These are phyloP conservation scores for Sycobia sp. DNA, from an alignment of 1,140 invertebrate genomes.

Conservation along the genomic window DNA sequence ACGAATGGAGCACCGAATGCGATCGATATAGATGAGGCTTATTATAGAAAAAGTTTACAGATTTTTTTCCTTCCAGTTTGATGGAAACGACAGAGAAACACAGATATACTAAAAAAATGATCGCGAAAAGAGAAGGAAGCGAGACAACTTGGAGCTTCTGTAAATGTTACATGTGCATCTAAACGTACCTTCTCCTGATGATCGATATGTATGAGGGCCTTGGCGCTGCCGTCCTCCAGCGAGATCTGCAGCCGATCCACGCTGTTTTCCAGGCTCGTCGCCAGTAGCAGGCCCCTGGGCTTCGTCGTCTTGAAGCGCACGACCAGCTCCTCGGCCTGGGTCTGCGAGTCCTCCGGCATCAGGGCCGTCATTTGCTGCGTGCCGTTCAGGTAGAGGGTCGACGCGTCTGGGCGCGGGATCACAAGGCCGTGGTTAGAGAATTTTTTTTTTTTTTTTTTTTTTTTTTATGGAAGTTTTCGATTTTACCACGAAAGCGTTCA, in stretches of 20 bases:
- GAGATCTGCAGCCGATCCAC: conserved; percentile 82
- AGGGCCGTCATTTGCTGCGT: conserved; percentile 83
- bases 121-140: too few relatives aligned
- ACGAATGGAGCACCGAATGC: too few relatives aligned
- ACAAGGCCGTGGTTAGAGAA: not conserved
- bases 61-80: too few relatives aligned
- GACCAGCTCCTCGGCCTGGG: conserved; percentile 90
- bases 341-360: conserved; percentile 79
- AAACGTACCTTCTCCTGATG: conserved; percentile 89
- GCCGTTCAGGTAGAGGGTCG: conserved; percentile 86
- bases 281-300: conserved; percentile 73
- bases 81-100: too few relatives aligned
- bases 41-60: too few relatives aligned
- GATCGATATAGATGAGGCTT: too few relatives aligned
- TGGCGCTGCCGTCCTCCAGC: conserved; percentile 78
- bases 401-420: conserved; percentile 73
- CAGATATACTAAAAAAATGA: too few relatives aligned
- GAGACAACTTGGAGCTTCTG: too few relatives aligned
- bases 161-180: too few relatives aligned
- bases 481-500: too few relatives aligned
- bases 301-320: conserved; percentile 85
- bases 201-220: conserved; percentile 81
- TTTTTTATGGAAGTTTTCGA: too few relatives aligned
- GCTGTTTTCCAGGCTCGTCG: conserved; percentile 77
- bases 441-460: too few relatives aligned